These are phyloP conservation scores for Pangasius sanitwongsei DNA, from an alignment of 2,797 vertebrate species.

Conservation along the genomic window DNA sequence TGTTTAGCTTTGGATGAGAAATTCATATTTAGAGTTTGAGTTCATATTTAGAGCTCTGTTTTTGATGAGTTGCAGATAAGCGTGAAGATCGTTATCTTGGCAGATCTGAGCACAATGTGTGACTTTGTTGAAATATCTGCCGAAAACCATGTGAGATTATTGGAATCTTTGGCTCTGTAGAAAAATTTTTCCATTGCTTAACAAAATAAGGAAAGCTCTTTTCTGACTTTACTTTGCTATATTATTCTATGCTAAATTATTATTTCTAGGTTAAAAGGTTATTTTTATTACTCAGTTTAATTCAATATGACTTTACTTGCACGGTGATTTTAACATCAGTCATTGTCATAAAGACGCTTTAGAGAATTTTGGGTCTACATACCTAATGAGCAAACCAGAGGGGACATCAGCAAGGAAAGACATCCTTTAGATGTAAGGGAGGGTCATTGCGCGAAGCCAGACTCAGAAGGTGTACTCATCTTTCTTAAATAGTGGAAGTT, in stretches of 20 bases:
- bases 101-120: constrained; percentile 22
- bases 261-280: not conserved
- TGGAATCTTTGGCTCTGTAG: constrained; percentile 18
- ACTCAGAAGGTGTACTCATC: not conserved
- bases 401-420: not conserved
- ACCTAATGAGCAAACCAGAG: not conserved
- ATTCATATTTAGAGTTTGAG: constrained; percentile 27
- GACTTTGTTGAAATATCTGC: constrained; percentile 23
- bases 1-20: constrained; percentile 22
- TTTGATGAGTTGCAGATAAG: constrained; percentile 36
- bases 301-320: not conserved
- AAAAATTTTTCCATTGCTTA: constrained; percentile 16
- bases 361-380: not conserved
- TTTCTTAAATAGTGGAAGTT: not conserved
- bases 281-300: not conserved
- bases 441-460: not conserved
- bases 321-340: not conserved
- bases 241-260: not conserved
- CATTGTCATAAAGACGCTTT: not conserved
- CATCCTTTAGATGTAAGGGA: not conserved
- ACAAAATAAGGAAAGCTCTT: not conserved
- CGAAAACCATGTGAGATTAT: constrained; percentile 22
- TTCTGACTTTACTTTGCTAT: constrained; percentile 1
- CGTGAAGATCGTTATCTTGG: constrained; percentile 10
- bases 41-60: constrained; percentile 28